Evolutionary conservation across 1,140 invertebrate species (phyloP), one percentile per base, ranked within the genome.

Genomic region (Matsumurasca onukii): DNA sequence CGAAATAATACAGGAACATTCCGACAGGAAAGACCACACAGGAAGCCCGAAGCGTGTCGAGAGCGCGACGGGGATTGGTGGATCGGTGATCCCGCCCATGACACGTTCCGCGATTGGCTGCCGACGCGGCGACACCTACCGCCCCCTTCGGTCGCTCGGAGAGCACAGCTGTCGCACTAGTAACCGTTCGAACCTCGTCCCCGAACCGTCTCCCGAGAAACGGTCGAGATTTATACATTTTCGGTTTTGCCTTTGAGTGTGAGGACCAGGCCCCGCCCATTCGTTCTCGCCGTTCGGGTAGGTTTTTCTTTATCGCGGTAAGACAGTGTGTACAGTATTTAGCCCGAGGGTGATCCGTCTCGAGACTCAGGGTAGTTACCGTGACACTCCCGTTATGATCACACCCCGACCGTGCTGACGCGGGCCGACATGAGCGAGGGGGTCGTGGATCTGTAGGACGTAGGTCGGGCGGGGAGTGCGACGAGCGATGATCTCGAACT

Each of bases 21-120:
- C 62, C 62, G 62, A 65, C 62, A 65, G 62, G 34, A 65, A 59
- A 59, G 62, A 65, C 62, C 62, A 65, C 62, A 65, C 62, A 65
- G 31, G 62, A 45, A 31, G 62, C 27, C 39, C 39, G 27, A 65
- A 65, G 27, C 27, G 30, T 39, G 27, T 65, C 59, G 62, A 39
- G 24, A 24, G 20, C 20, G 48, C n/a, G 12, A 27, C 22, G 31
- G 17, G 31, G n/a, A 65, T 65, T 65, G 62, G 62, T 27, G 31
- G 31, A 65, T 24, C n/a, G 9, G 27, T 9, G 25, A 27, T 39
- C 31, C 31, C 62, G 62, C 62, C 62, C 39, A 31, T 9, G 22
- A 65, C 62, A 65, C 12, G 62, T 48, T 15, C 12, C 27, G 31
- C 15, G 31, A 65, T 65, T 65, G 62, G 62, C 24, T 25, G 20